These are phyloP conservation scores for Molothrus ater DNA, from an alignment of 2,797 vertebrate genomes.

Conservation along the genomic window DNA sequence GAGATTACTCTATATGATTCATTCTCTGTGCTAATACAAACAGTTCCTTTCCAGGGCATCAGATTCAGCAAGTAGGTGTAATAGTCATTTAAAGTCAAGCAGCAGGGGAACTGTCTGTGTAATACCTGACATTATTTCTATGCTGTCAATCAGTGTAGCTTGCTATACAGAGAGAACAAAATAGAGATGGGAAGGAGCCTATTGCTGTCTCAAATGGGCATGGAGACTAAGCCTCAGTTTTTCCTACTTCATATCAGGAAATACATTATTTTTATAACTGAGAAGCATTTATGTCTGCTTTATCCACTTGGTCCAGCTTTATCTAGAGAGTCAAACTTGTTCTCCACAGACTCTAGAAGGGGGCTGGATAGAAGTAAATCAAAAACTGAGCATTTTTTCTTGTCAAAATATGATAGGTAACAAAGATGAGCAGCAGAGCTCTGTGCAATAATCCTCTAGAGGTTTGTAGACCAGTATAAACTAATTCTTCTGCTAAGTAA, in stretches of 20 bases:
- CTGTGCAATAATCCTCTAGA: not conserved
- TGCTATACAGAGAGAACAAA: not conserved
- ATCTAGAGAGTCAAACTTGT: not conserved
- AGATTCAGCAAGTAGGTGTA: not conserved
- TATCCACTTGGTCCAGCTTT: not conserved
- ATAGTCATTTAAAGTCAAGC: not conserved
- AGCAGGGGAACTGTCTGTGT: not conserved
- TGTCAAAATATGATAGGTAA: not conserved
- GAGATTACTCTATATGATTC: constrained; percentile 8
- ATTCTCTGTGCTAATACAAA: not conserved
- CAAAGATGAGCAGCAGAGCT: not conserved
- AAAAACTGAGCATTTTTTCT: not conserved
- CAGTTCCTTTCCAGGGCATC: not conserved
- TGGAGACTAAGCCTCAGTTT: not conserved
- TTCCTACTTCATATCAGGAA: not conserved
- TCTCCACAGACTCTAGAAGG: not conserved
- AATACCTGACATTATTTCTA: not conserved
- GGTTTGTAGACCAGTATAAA: not conserved
- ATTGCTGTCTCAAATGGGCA: not conserved
- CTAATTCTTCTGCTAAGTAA: not conserved
- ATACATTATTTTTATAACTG: not conserved
- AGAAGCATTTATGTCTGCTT: not conserved
- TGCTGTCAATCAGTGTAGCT: not conserved
- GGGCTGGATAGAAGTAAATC: not conserved
- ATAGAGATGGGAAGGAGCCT: not conserved